Base-by-base conservation (phyloP, 2,888 invertebrate species). In the Hirtodrosophila confusa region DNA sequence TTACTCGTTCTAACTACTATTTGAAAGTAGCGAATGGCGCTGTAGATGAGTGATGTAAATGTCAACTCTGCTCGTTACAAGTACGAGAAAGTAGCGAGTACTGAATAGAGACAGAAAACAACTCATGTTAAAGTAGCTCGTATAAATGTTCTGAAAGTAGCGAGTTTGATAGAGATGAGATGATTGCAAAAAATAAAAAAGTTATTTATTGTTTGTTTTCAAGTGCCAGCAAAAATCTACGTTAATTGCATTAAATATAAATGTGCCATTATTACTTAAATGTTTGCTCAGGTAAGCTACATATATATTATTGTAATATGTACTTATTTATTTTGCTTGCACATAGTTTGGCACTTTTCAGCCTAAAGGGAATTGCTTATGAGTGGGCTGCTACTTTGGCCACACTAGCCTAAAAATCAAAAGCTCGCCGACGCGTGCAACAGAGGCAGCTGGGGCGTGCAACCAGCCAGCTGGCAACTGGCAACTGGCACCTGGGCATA, bases 341-440 rank as follows among this genome's bases (percentile, higher is more conserved):
- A 6, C 27, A 27, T 5, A 27, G 27, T 6, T 45, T 31, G 33
- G 36, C 48, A 44, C 27, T 12, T 43, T 33, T n/a, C 27, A 10
- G 8, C 31, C 58, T 24, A 78, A 65, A 71, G 74, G 47, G 76
- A 78, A 66, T 77, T 40, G 6, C 17, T 17, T 17, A 17, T 17
- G 17, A 17, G 17, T 17, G 17, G 17, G 17, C 17, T 17, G 17
- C 17, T 1, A 27, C 6, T 27, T 27, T 27, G 27, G 27, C 27
- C 3, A 27, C 27, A 6, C 27, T 27, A 6, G 5, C 4, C 27
- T 24, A 50, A n/a, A 39, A 12, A 2, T 11, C 49, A 27, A 17
- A 17, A 1, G 17, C 17, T 17, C 17, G 17, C 17, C 17, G 17
- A 17, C 17, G 17, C 2, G 17, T 17, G 17, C 17, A 17, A 17